Base-by-base conservation (phyloP, 2,797 vertebrate species). In the Pangasius krempfi region DNA sequence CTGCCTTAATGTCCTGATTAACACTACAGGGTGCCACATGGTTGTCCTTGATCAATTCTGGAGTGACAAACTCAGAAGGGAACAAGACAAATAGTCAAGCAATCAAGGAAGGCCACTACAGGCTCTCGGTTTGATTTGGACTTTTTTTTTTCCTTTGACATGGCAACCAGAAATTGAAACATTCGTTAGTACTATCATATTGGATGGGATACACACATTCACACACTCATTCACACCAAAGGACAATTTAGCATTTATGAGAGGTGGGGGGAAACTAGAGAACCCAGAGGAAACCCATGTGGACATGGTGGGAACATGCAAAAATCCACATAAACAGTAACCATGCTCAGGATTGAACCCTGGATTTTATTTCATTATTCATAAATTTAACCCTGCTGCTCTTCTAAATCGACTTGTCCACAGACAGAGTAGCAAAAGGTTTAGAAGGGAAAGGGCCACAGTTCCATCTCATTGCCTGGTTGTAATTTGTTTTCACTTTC, bases 401-500 rank as follows among this genome's bases (percentile, higher is more conserved):
- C 14, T 30, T 79, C 27, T n/a, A 52, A 30, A 79, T 56, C 8
- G 4, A 37, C 14, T 30, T 78, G 14, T 6, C 54, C 25, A 44
- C 1, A 27, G 25, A 64, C 37, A 47, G 37, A 10, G 14, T 54
- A 79, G 18, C 16, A 22, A 64, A 47, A 47, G 58, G 37, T 47
- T 44, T 14, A 1, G 20, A 60, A 58, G 12, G 33, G 54, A 60
- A 79, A 81, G 60, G 52, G 30, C 10, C 5, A 62, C 1, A 5
- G 14, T 85, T 89, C 79, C 75, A 83, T 64, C 80, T 82, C 54
- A 75, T 75, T 79, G 64, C 60, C 22, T 60, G n/a, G 10, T 25
- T 78, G 44, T 83, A 64, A 91, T 90, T 91, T 86, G 82, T 88
- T 87, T 88, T 85, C 75, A 50, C 58, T n/a, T 40, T 86, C 66